phyloP scores from a whole-genome alignment of 2,888 invertebrate genomes.

The Oscheius onirici region DNA sequence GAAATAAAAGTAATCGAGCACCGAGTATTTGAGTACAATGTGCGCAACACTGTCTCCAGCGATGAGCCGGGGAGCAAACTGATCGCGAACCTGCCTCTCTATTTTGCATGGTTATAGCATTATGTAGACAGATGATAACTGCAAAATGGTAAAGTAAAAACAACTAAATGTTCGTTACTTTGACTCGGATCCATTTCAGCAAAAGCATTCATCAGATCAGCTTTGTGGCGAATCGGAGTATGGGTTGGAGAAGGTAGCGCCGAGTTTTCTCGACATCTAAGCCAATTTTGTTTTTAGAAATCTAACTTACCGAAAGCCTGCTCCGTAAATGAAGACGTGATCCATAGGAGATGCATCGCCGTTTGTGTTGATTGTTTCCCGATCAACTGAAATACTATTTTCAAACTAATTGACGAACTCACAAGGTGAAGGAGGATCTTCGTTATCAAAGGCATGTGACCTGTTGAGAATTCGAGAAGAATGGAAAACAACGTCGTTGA shows the following conservation, averaged over 20 bases:
- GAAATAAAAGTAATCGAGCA: slow-evolving; percentile 77
- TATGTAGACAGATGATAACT: slow-evolving; percentile 77
- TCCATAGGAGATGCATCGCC: slow-evolving; percentile 63
- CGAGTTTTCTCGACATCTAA: slow-evolving; percentile 43
- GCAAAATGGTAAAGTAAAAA: slow-evolving; percentile 65
- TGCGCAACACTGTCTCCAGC: slow-evolving; percentile 74
- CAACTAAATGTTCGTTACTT: slow-evolving; percentile 34
- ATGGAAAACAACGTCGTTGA: slow-evolving; percentile 64
- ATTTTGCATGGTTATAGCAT: slow-evolving; percentile 78
- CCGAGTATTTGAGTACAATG: slow-evolving; percentile 68
- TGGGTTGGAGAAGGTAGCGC: slow-evolving; percentile 52
- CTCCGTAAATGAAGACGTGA: slow-evolving; percentile 61
- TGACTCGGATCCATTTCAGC: slow-evolving; percentile 66
- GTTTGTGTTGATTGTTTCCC: slow-evolving; percentile 52
- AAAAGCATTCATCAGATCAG: slow-evolving; percentile 64
- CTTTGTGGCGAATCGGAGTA: slow-evolving; percentile 52
- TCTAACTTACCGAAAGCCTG: slow-evolving; percentile 40
- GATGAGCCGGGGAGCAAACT: slow-evolving; percentile 77
- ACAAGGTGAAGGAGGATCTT: slow-evolving; percentile 55
- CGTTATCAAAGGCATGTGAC: slow-evolving; percentile 62
- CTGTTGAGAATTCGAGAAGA: slow-evolving; percentile 68
- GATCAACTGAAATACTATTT: not conserved
- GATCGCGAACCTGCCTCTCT: slow-evolving; percentile 77
- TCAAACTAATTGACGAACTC: not conserved
- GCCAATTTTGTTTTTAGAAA: not conserved